Conservation (phyloP, 30 jellyfish, hydroid and myxozoan genomes). For the Catostylus mosaicus region DNA sequence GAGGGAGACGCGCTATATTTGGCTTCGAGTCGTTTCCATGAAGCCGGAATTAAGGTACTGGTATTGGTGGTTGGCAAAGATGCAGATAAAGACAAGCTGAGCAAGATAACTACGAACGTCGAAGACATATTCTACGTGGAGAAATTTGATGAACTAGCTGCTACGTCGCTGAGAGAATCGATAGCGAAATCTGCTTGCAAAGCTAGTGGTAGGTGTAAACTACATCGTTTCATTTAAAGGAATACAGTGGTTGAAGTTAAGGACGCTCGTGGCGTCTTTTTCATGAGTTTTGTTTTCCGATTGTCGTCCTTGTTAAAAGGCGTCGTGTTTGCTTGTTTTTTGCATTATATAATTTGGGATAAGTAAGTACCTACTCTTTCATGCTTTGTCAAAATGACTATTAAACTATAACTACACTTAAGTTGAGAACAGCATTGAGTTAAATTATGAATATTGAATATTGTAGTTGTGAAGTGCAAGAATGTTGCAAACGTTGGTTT, state of each 20-base stretch:
- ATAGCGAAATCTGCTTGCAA: constrained; percentile 38
- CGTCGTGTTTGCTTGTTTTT: too few relatives aligned
- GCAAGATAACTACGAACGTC: neutral
- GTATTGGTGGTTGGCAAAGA: constrained; percentile 45
- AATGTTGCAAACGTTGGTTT: constrained; percentile 87
- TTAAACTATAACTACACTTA: too few relatives aligned
- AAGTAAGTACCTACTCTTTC: too few relatives aligned
- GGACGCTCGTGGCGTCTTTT: too few relatives aligned
- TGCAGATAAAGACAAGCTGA: constrained; percentile 15
- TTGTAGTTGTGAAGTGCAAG: constrained; percentile 44
- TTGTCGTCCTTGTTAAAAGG: too few relatives aligned
- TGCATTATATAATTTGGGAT: too few relatives aligned
- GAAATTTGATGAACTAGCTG: constrained; percentile 25
- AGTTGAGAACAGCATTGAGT: too few relatives aligned
- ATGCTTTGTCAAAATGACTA: too few relatives aligned
- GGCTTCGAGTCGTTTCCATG: constrained; percentile 29
- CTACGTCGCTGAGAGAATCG: neutral
- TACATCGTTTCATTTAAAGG: too few relatives aligned
- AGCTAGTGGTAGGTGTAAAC: constrained; percentile 42
- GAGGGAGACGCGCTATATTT: constrained; percentile 25
- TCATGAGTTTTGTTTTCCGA: too few relatives aligned
- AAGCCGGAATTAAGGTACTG: constrained; percentile 50
- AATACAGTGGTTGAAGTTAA: too few relatives aligned
- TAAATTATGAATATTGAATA: too few relatives aligned
- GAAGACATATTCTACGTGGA: constrained; percentile 39